A percentile compares a stretch with the other conserved stretches of the same genome.
phyloP scores from a whole-genome alignment of 1,140 invertebrate genomes.

The Protaetia brevitarsis region DNA sequence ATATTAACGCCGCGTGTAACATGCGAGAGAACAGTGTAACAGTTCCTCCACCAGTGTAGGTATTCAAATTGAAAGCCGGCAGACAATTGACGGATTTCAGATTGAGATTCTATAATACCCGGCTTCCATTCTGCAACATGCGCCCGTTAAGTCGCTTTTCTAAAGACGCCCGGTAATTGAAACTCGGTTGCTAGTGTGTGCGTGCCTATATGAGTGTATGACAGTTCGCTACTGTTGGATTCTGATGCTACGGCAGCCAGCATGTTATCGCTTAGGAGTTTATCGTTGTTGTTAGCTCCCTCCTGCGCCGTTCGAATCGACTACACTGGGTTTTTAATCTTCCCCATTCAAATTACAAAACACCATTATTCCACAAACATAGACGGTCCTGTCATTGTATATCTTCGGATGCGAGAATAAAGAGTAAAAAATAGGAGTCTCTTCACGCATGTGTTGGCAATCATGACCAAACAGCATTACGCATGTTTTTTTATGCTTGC shows the following conservation, averaged over 20 bases:
- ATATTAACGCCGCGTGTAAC: constrained; percentile 13
- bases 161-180: constrained; percentile 42
- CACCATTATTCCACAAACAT: constrained; percentile 32
- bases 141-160: constrained; percentile 39
- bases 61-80: constrained; percentile 28
- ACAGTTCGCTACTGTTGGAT: constrained; percentile 3
- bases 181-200: constrained; percentile 28
- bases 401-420: constrained; percentile 7
- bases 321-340: constrained; percentile 38
- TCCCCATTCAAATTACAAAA: constrained; percentile 40
- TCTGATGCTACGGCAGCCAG: background rate
- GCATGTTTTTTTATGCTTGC: background rate
- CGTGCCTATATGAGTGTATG: constrained; percentile 1
- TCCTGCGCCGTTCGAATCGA: background rate
- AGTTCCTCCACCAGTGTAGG: constrained; percentile 17
- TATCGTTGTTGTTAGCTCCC: constrained; percentile 14
- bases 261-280: constrained; percentile 8
- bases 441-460: background rate
- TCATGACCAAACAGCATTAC: background rate
- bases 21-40: constrained; percentile 7
- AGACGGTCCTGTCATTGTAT: background rate
- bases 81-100: constrained; percentile 41
- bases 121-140: constrained; percentile 39
- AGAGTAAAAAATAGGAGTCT: constrained; percentile 11
- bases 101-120: constrained; percentile 41